Evolutionary conservation across 92 coral and sea anemone species (phyloP), one percentile per base, ranked within the genome.

Genomic region (Phenganax stokvisi): DNA sequence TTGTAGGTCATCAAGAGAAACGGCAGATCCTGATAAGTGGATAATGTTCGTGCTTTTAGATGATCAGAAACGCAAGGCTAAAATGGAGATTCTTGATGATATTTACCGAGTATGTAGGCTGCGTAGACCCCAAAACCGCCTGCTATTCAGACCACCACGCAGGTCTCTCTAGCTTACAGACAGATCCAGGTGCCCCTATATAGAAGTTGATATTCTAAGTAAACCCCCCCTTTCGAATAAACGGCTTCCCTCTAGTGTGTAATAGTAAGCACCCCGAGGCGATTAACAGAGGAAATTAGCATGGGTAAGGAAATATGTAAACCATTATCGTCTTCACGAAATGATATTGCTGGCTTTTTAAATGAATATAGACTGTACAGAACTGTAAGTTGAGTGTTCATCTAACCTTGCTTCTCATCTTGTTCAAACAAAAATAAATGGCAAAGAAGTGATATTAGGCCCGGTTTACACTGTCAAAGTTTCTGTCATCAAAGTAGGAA

Each of bases 391-490:
- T 87, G 83, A 83, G 56, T 87, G 91, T 4, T 64, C 84, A 10
- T 92, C 98, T 8, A 88, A 83, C 56, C 87, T 93, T 47, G 88
- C 98, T 9, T 88, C 96, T n/a, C 92, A 96, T n/a, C 94, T 93
- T 64, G 77, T 93, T 77, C 89, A 87, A 55, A 93, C 97, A 17
- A 86, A 83, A 13, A 88, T 91, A 56, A 85, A 93, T 81, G 94
- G 97, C 82, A 90, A 84, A n/a, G 89, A 88, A 53, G 90, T 90
- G 0, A 74, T 87, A 11, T 80, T 92, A 16, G 97, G 92, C 25
- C 25, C 25, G 25, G 25, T 20, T 20, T 20, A 20, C 25, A 20
- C 25, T 20, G 25, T 20, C 25, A 20, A 20, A 20, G 25, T 20
- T 20, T 20, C 25, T 20, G 25, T 20, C 25, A 20, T 20, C 25